Evolutionary conservation across 2,797 vertebrate genomes (phyloP), one percentile per base, ranked within the genome.

Genomic region (Crypturellus tataupa): DNA sequence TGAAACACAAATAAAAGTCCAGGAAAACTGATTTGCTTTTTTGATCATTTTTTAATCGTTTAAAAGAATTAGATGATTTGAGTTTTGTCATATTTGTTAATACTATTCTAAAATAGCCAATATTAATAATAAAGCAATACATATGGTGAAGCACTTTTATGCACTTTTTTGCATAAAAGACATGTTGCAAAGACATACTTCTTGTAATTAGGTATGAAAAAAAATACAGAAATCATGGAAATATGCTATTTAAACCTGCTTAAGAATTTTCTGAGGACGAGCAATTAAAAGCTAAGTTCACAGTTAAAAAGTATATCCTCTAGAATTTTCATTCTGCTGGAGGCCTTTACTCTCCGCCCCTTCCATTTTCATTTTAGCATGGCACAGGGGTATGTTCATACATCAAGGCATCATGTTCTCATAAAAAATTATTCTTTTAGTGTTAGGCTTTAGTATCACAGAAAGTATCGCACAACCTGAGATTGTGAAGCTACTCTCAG

Each of bases 351-450:
- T 72, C 3, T 3, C 47, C 62, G 59, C 49, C 14, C 13, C 6
- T 51, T 51, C 5, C 49, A 33, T 33, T 73, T 80, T 70, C 23
- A 29, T 44, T 70, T 87, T 25, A 73, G 2, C 10, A 21, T 3
- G 2, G 31, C 3, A 18, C 78, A 40, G 17, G 5, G 1, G 0
- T 73, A n/a, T 68, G 8, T 5, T 80, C 4, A 9, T 67, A 51
- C 39, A 67, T 68, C 24, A 70, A 12, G 78, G 6, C 18, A 73
- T 37, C 56, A n/a, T 35, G 17, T 1, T 65, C 13, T 46, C 2
- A 1, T 63, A 63, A 63, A 40, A 58, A 75, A 33, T 0, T 0
- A 1, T 7, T 65, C 33, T 24, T 18, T 89, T 9, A 9, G 3
- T 47, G 87, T 68, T 24, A 80, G 27, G 23, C 55, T 56, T 56